Evolutionary conservation across 2,113 vertebrate species (phyloP), one percentile per base, ranked within the genome.

Genomic region (Thamnophis sirtalis): DNA sequence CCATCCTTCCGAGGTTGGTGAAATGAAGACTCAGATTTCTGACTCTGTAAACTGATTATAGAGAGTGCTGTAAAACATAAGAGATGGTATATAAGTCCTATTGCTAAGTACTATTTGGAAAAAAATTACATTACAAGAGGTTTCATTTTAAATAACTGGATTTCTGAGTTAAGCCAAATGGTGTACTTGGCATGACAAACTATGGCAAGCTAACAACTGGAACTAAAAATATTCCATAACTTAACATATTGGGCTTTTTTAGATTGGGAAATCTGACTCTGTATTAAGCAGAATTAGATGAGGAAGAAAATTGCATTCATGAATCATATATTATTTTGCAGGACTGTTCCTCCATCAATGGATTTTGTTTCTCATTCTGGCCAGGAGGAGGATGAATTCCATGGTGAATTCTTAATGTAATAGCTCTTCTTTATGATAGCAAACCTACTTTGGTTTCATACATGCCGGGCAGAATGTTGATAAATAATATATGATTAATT

Each of bases 71-170:
- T 68, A 13, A 68, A 68, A 9, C 60, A 68, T 11, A 68, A 5
- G 28, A 68, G 33, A 13, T 68, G 28, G 63, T n/a, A 33, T 68
- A 68, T 68, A 33, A 68, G 63, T 68, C 63, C 24, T 28, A 10
- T 60, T 60, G 58, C 24, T 53, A 91, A n/a, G 2, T 28, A 9
- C 5, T 60, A 28, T 51, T 88, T 55, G 28, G 49, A 63, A 55
- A 53, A 92, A 33, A 55, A 60, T 53, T 33, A n/a, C 26, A 54
- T 10, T 3, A 10, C 48, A 53, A 63, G 51, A 73, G 2, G 21
- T 4, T 88, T 60, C 33, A 24, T 91, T 91, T 85, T 50, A 89
- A 93, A 60, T 60, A 89, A 86, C 84, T 89, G 63, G 50, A 38
- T 54, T 85, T 89, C n/a, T 49, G 33, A 26, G n/a, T 3, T 38